Evolutionary conservation across 2,113 vertebrate genomes (phyloP).

Genomic region (Noturus placidus): DNA sequence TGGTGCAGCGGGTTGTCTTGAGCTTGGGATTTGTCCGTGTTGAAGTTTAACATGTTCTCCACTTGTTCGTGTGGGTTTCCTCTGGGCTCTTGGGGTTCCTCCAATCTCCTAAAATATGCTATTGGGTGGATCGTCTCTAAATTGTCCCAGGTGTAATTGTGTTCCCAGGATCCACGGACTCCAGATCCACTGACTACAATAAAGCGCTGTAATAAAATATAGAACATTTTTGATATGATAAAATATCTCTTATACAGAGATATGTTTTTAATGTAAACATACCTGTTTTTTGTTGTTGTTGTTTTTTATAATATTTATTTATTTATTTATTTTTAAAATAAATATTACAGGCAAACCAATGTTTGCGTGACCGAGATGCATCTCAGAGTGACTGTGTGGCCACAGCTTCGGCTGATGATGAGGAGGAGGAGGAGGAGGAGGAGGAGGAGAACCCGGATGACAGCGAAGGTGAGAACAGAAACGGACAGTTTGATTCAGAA

Average conservation of each 20-base stretch:
- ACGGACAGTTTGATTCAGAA: conserved; percentile 38
- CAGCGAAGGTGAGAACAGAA: conserved; percentile 82
- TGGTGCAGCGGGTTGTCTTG: background rate
- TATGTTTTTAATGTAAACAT: background rate
- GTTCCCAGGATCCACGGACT: background rate
- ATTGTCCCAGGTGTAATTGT: background rate
- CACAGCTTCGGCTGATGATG: conserved; percentile 86
- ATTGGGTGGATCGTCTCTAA: background rate
- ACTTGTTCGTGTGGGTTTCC: background rate
- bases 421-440: conserved; percentile 87
- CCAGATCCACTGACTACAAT: background rate
- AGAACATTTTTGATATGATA: background rate
- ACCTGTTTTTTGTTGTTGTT: background rate
- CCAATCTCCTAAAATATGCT: background rate
- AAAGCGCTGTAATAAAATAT: background rate
- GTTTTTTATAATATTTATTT: background rate
- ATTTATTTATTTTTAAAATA: background rate
- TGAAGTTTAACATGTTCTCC: background rate
- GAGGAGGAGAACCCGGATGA: conserved; percentile 87
- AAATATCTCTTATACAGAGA: background rate
- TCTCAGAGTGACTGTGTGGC: conserved; percentile 92
- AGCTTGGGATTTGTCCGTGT: background rate
- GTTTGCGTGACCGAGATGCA: conserved; percentile 85
- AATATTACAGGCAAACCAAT: conserved; percentile 72
- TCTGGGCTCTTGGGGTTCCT: background rate